These are phyloP conservation scores for Stictonetta naevosa DNA, from an alignment of 2,113 vertebrate species.

Conservation along the genomic window DNA sequence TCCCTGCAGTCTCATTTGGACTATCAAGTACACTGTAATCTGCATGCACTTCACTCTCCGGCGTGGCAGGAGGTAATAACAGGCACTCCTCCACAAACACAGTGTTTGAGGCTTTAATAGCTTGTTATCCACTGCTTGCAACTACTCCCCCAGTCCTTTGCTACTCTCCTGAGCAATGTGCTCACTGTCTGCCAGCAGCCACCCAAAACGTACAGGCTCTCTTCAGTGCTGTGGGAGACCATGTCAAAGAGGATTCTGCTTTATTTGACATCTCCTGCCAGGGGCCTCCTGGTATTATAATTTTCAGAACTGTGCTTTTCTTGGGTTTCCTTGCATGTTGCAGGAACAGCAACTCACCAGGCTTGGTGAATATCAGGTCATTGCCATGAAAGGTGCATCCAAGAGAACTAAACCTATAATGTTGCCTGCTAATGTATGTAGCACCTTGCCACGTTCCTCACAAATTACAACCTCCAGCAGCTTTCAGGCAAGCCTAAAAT, in stretches of 20 bases:
- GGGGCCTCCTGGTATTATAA: not conserved
- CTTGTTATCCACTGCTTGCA: not conserved
- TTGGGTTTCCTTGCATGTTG: not conserved
- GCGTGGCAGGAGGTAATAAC: not conserved
- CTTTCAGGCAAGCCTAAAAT: not conserved
- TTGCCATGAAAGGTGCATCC: not conserved
- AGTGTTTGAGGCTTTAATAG: not conserved
- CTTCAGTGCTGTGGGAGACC: not conserved
- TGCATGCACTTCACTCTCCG: not conserved
- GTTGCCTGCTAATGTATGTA: not conserved
- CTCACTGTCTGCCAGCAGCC: not conserved
- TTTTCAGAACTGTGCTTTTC: not conserved
- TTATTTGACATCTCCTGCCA: not conserved
- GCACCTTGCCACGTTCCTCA: not conserved
- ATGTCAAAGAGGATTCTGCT: not conserved
- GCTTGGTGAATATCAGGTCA: not conserved
- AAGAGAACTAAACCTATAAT: not conserved
- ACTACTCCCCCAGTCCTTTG: not conserved
- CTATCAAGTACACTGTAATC: not conserved
- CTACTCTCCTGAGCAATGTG: not conserved
- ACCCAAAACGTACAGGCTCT: not conserved
- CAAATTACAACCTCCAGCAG: not conserved
- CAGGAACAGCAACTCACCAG: not conserved
- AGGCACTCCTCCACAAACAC: not conserved
- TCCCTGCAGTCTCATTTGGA: slow-evolving; percentile 1